Conservation (phyloP, 1,140 invertebrate species). For the Ceratina calcarata region DNA sequence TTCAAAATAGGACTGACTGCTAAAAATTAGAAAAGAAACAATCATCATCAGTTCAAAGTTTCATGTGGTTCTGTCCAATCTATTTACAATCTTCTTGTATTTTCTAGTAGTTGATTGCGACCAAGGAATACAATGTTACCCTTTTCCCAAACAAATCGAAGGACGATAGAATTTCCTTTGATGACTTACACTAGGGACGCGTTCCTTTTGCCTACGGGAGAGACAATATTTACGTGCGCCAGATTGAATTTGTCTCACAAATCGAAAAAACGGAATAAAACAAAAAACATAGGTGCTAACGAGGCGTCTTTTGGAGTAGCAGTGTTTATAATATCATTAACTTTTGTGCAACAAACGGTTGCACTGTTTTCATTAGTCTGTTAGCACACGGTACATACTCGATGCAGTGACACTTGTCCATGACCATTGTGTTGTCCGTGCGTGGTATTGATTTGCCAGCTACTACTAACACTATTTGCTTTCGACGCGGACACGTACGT, state of each 20-base stretch:
- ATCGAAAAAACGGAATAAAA: not conserved
- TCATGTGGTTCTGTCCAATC: too few relatives aligned
- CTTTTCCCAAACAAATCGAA: slow-evolving; percentile 25
- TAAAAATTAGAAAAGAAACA: too few relatives aligned
- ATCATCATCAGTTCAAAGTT: not conserved
- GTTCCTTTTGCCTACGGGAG: not conserved
- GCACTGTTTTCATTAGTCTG: slow-evolving; percentile 55
- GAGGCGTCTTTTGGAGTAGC: slow-evolving; percentile 22
- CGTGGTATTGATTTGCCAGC: slow-evolving; percentile 57
- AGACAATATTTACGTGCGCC: slow-evolving; percentile 34
- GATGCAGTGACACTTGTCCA: slow-evolving; percentile 43
- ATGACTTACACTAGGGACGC: not conserved
- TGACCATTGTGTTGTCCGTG: slow-evolving; percentile 48
- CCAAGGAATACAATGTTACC: slow-evolving; percentile 17
- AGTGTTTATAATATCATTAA: slow-evolving; percentile 65
- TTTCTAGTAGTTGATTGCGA: slow-evolving; percentile 31
- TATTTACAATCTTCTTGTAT: slow-evolving; percentile 31
- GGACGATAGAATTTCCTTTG: slow-evolving; percentile 38
- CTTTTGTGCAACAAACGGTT: slow-evolving; percentile 42
- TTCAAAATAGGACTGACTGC: too few relatives aligned
- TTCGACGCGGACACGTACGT: slow-evolving; percentile 41
- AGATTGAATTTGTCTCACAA: slow-evolving; percentile 21
- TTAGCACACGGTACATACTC: slow-evolving; percentile 32
- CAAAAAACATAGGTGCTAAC: slow-evolving; percentile 23
- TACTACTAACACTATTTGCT: slow-evolving; percentile 25